These are phyloP conservation scores for Mactra quadrangularis DNA, from an alignment of 1,140 invertebrate genomes.

Conservation along the genomic window DNA sequence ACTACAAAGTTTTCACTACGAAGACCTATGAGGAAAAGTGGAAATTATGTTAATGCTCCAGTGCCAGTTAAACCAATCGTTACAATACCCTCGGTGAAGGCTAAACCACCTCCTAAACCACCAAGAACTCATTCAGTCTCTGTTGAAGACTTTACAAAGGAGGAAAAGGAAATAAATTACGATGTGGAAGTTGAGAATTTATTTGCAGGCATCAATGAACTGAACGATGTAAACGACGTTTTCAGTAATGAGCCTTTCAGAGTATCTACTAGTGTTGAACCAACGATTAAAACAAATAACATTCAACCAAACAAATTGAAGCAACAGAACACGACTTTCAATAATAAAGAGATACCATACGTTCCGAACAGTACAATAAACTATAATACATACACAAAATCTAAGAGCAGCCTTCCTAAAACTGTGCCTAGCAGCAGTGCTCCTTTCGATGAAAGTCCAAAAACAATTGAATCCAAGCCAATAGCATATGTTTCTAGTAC, in stretches of 20 bases:
- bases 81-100: neutral
- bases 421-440: too few species aligned
- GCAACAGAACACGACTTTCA: too few species aligned
- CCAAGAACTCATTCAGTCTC: conserved; percentile 42
- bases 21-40: conserved; percentile 24
- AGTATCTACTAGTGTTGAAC: too few species aligned
- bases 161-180: neutral
- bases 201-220: conserved; percentile 19
- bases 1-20: conserved; percentile 49
- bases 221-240: conserved; percentile 11
- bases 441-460: too few species aligned
- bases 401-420: too few species aligned
- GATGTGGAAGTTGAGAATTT: conserved; percentile 24
- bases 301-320: too few species aligned
- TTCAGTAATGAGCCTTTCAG: neutral
- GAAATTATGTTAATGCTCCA: conserved; percentile 21
- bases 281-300: too few species aligned
- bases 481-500: neutral
- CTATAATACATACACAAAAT: too few species aligned
- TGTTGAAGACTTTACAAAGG: conserved; percentile 4
- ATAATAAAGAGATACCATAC: too few species aligned
- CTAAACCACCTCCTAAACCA: conserved; percentile 42
- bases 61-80: conserved; percentile 32
- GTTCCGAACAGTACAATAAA: too few species aligned
- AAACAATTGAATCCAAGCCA: too few species aligned